Evolutionary conservation across 2,797 vertebrate genomes (phyloP).

Genomic region (Pseudomugil gertrudae): DNA sequence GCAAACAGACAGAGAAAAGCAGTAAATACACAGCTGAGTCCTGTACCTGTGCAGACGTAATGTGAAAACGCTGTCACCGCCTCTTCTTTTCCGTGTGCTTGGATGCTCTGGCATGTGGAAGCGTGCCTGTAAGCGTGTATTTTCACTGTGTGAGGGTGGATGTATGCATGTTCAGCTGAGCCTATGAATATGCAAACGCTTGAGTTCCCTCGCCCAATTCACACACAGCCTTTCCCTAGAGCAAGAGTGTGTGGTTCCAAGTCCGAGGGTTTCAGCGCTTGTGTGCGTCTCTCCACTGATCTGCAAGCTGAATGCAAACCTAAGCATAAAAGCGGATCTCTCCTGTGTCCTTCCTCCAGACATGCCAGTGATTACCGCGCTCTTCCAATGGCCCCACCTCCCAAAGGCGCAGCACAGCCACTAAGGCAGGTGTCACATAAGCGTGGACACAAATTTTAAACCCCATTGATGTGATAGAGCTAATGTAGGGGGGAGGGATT

Average conservation of each 20-base stretch:
- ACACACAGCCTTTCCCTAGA: slow-evolving; percentile 63
- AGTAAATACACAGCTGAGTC: slow-evolving; percentile 26
- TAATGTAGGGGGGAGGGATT: slow-evolving; percentile 42
- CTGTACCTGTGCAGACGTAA: slow-evolving; percentile 72
- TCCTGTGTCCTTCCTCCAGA: slow-evolving; percentile 65
- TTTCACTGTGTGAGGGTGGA: slow-evolving; percentile 50
- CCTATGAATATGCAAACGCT: slow-evolving; percentile 62
- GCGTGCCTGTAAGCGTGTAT: slow-evolving; percentile 52
- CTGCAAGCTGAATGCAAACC: slow-evolving; percentile 74
- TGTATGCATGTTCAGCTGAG: slow-evolving; percentile 51
- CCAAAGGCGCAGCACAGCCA: slow-evolving; percentile 47
- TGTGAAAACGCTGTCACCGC: slow-evolving; percentile 46
- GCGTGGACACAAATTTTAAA: slow-evolving; percentile 26
- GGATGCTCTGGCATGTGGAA: slow-evolving; percentile 65
- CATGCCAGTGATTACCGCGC: slow-evolving; percentile 67
- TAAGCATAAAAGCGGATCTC: slow-evolving; percentile 81
- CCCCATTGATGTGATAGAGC: slow-evolving; percentile 30
- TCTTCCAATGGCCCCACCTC: slow-evolving; percentile 19
- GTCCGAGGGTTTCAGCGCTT: slow-evolving; percentile 26
- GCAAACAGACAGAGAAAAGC: slow-evolving; percentile 27
- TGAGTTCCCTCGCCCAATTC: slow-evolving; percentile 57
- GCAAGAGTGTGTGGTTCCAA: slow-evolving; percentile 46
- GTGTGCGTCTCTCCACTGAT: slow-evolving; percentile 52
- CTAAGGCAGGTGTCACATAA: slow-evolving; percentile 43
- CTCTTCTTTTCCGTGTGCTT: slow-evolving; percentile 46